Evolutionary conservation across 2,888 invertebrate genomes (phyloP), one percentile per base, ranked within the genome.

Genomic region (Stenotaenia linearis): DNA sequence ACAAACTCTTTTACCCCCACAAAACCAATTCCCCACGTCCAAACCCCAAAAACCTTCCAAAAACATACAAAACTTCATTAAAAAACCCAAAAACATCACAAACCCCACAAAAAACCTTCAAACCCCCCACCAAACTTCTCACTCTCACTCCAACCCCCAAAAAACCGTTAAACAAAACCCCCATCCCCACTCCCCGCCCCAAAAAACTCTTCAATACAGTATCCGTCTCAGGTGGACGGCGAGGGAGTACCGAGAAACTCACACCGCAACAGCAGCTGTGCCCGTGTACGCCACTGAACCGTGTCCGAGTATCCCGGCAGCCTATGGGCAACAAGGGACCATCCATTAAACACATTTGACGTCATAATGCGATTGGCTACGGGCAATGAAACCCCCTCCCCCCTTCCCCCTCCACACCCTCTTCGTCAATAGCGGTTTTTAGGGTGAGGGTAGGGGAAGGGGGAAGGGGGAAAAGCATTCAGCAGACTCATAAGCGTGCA

Each of bases 311-410:
- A 69, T 21, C n/a, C 18, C 50, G 18, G 3, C 69, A 69, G 25
- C 69, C 69, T 25, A 28, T 28, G 15, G 28, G 28, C 18, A 50
- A n/a, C 50, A 18, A 15, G 28, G 25, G 25, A 25, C 28, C 69
- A 69, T 28, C 69, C 69, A 69, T 69, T 69, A 69, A 69, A 28
- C 15, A 15, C n/a, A 25, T 69, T 69, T 69, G 69, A 69, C 69
- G 69, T 69, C 69, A 69, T 75, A 37, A 37, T 37, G 37, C 32
- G 75, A 75, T 75, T 35, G 75, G 75, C 37, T 37, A 32, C 75
- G 18, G 75, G 75, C 75, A 37, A 75, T 32, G 32, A 25, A 74
- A 21, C 32, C 32, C 32, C n/a, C n/a, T 10, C 23, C 18, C 18
- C 9, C 74, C 75, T 18, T 28, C 75, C 75, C 5, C 69, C 69